phyloP scores from a whole-genome alignment of 2,797 vertebrate genomes.

The Gephyroberyx darwinii region DNA sequence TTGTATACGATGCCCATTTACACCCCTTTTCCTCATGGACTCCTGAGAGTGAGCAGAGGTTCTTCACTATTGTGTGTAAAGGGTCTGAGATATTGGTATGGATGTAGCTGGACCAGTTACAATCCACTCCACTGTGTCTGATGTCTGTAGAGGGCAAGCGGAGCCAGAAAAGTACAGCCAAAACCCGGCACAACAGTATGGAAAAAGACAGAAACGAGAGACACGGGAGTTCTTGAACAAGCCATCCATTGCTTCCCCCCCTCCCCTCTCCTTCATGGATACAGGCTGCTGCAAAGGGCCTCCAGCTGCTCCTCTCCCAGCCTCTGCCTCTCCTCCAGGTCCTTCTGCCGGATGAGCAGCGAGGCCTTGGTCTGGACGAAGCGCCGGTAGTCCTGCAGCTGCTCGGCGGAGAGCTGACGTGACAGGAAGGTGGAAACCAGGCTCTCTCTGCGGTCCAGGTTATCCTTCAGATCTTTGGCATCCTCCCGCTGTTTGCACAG shows the following conservation, averaged over 20 bases:
- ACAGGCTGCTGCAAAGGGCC: slow-evolving; percentile 75
- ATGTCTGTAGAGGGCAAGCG: slow-evolving; percentile 25
- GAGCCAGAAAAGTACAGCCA: slow-evolving; percentile 7
- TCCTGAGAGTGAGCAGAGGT: background rate
- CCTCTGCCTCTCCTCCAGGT: slow-evolving; percentile 90
- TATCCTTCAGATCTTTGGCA: slow-evolving; percentile 94
- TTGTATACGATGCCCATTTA: background rate
- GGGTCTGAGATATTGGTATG: background rate
- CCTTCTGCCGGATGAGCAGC: slow-evolving; percentile 90
- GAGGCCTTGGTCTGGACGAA: slow-evolving; percentile 90
- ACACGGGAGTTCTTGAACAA: background rate
- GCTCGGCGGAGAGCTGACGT: slow-evolving; percentile 82
- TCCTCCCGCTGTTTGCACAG: slow-evolving; percentile 91
- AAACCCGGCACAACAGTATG: background rate
- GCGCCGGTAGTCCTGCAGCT: slow-evolving; percentile 86
- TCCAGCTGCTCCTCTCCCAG: slow-evolving; percentile 90
- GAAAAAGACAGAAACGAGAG: background rate
- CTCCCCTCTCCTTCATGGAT: slow-evolving; percentile 40
- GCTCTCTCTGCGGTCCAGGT: slow-evolving; percentile 90
- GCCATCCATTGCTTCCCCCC: slow-evolving; percentile 4
- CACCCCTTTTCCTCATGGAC: no score
- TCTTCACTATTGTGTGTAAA: slow-evolving; percentile 28
- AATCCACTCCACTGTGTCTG: background rate
- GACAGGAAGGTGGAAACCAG: slow-evolving; percentile 87
- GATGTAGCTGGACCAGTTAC: background rate